Evolutionary conservation across 2,888 invertebrate genomes (phyloP).

Genomic region (Scaptomyza parva): DNA sequence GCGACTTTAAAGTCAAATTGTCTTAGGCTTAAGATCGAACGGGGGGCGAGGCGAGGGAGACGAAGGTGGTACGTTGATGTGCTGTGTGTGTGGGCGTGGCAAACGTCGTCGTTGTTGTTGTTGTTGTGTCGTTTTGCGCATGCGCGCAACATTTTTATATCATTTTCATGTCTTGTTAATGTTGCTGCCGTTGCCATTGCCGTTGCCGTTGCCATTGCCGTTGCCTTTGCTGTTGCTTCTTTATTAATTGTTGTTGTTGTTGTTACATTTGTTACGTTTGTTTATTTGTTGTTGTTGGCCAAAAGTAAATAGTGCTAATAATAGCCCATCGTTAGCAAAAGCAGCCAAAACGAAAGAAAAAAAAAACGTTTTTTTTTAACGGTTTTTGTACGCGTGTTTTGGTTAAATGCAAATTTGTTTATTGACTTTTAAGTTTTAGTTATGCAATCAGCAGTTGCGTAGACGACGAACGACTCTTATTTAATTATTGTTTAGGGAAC

Average conservation of each 20-base stretch:
- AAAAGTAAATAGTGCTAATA: conserved; percentile 30
- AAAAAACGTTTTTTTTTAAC: too few relatives aligned
- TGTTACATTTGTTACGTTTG: conserved; percentile 32
- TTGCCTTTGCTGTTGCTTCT: conserved; percentile 6
- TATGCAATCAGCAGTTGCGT: conserved; percentile 39
- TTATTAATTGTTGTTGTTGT: conserved; percentile 27
- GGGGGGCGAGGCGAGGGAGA: conserved; percentile 4
- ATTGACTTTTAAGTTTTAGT: conserved; percentile 14
- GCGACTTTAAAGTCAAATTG: conserved; percentile 10
- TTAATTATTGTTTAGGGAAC: conserved; percentile 31
- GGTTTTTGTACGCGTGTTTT: conserved; percentile 47
- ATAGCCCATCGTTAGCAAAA: conserved; percentile 33
- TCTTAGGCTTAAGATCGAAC: too few relatives aligned
- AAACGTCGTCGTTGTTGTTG: too few relatives aligned
- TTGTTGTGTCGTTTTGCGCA: conserved; percentile 45
- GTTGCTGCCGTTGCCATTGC: conserved; percentile 14
- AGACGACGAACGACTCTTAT: conserved; percentile 24
- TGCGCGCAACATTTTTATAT: conserved; percentile 73
- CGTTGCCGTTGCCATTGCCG: conserved; percentile 1
- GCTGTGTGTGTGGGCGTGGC: too few relatives aligned
- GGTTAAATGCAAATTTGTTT: conserved; percentile 46
- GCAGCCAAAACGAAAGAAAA: conserved; percentile 3
- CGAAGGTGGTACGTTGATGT: too few relatives aligned
- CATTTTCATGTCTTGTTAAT: conserved; percentile 64
- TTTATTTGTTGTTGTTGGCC: conserved; percentile 15